phyloP scores from a whole-genome alignment of 2,113 vertebrate species.

The Collichthys lucidus region DNA sequence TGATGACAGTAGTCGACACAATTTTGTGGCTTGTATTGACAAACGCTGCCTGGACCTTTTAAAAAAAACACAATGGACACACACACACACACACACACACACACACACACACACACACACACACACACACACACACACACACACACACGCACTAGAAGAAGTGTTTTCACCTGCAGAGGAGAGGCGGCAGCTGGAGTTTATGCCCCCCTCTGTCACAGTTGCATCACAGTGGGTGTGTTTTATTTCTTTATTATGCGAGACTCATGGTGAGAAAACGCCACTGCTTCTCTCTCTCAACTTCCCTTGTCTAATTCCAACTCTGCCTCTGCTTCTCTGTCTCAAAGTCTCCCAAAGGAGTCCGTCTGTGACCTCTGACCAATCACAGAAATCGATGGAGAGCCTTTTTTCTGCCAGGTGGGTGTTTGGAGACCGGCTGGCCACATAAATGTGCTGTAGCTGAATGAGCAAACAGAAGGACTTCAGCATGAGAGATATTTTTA shows the following conservation, averaged over 20 bases:
- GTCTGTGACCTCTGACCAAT: conserved; percentile 86
- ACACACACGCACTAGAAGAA: neutral
- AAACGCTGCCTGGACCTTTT: conserved; percentile 9
- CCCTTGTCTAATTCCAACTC: conserved; percentile 26
- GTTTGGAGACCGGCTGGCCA: neutral
- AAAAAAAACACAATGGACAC: conserved; percentile 1
- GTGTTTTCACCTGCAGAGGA: conserved; percentile 18
- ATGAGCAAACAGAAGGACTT: neutral
- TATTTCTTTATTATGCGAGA: conserved; percentile 2
- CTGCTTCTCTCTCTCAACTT: conserved; percentile 33
- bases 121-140: neutral
- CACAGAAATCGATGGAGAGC: conserved; percentile 88
- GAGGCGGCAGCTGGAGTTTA: neutral
- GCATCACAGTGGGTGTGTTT: conserved; percentile 36
- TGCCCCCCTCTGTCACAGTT: conserved; percentile 14
- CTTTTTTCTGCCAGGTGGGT: conserved; percentile 91
- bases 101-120: neutral
- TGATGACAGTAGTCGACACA: conserved; percentile 7
- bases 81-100: conserved; percentile 17
- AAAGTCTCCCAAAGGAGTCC: conserved; percentile 86
- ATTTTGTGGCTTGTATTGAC: conserved; percentile 35
- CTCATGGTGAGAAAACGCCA: conserved; percentile 22
- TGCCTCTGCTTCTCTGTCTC: conserved; percentile 55
- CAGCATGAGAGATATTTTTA: neutral
- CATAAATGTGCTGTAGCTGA: neutral